Conservation (phyloP, 2,113 vertebrate species). For the Callaeas wilsoni region DNA sequence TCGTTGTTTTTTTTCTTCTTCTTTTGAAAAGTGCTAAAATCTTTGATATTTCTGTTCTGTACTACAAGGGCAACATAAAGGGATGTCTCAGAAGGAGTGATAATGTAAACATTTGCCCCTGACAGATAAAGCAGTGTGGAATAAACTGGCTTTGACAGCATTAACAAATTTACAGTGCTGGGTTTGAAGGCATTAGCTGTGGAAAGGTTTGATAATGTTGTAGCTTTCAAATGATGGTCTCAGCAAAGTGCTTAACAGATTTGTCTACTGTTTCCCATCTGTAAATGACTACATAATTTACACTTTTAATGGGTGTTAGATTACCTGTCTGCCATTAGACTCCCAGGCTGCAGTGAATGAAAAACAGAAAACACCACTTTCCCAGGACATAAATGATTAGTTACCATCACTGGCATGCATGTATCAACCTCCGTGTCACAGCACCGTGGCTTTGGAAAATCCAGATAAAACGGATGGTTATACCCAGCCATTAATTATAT, state of each 20-base stretch:
- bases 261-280: slow-evolving; percentile 19
- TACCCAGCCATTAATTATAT: not conserved
- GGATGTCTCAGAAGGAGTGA: not conserved
- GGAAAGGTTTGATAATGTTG: slow-evolving; percentile 49
- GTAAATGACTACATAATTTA: slow-evolving; percentile 48
- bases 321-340: slow-evolving; percentile 25
- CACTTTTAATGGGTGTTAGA: slow-evolving; percentile 21
- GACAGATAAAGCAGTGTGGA: slow-evolving; percentile 1
- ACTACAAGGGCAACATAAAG: not conserved
- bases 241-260: slow-evolving; percentile 36
- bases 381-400: not conserved
- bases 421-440: not conserved
- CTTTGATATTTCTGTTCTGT: not conserved
- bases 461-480: not conserved
- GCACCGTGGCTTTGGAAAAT: not conserved
- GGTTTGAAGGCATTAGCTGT: slow-evolving; percentile 10
- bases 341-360: slow-evolving; percentile 3
- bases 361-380: not conserved
- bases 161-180: slow-evolving; percentile 28
- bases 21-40: not conserved
- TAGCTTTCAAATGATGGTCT: slow-evolving; percentile 22
- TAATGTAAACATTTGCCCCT: slow-evolving; percentile 25
- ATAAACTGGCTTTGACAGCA: slow-evolving; percentile 24
- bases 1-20: not conserved
- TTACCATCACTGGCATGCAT: not conserved